Evolutionary conservation across 2,888 invertebrate species (phyloP).

Genomic region (Mythimna albipuncta): DNA sequence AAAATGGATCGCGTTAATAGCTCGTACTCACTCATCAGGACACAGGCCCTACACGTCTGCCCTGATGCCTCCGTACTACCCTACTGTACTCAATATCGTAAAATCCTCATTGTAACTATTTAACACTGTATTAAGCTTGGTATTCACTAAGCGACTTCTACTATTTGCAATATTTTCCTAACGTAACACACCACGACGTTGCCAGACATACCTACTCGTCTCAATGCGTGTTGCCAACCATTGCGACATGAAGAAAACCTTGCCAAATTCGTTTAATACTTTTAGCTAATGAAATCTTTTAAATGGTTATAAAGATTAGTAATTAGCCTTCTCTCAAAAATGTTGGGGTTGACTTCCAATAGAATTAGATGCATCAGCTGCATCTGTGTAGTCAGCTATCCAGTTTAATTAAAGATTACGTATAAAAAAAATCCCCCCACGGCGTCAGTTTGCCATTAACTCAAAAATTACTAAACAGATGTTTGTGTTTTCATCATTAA

Average conservation of each 20-base stretch:
- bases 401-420: background rate
- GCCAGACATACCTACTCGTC: conserved; percentile 23
- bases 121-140: background rate
- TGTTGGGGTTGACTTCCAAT: background rate
- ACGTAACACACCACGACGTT: background rate
- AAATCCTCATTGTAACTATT: no score
- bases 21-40: no score
- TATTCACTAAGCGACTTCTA: conserved; percentile 20
- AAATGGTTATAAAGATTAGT: background rate
- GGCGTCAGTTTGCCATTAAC: no score
- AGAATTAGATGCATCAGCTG: background rate
- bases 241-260: conserved; percentile 25
- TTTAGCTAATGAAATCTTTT: background rate
- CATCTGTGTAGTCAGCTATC: background rate
- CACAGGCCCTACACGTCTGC: no score
- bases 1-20: no score
- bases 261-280: conserved; percentile 29
- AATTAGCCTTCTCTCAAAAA: background rate
- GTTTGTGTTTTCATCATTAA: no score
- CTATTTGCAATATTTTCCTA: background rate
- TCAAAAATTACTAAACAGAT: no score
- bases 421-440: no score
- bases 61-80: no score
- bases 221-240: conserved; percentile 25
- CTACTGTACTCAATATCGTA: no score